Base-by-base conservation (phyloP, 2,888 invertebrate genomes). In the Oscheius sp. region DNA sequence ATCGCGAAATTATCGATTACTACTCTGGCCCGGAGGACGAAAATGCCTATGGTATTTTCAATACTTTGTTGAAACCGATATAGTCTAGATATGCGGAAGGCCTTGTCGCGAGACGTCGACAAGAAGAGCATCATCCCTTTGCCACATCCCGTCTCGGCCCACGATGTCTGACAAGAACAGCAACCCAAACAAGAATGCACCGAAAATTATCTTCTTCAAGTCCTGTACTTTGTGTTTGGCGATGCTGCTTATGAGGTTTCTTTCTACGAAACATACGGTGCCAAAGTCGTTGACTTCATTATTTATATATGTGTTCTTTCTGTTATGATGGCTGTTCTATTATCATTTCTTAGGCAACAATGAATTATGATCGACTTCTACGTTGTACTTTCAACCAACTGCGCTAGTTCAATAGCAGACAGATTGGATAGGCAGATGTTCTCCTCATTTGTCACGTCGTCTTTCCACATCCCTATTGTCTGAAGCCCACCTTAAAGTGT, bases 21-120 rank as follows among this genome's bases (percentile, higher is more conserved):
- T 99, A 99, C 90, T 96, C 96, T 13, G 96, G 96, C 3, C n/a
- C 55, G 2, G 94, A 95, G 33, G 97, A 98, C 90, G 99, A 99
- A 92, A 95, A 99, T 92, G 99, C 98, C 74, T 99, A 94, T 92
- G 99, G 96, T 96, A 91, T 9, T 58, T 70, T 42, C 42, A 29
- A 42, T 13, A n/a, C 1, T n/a, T 29, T 42, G 21, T 62, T 57
- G 32, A 1, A 2, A 13, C 37, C 2, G 10, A 37, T 47, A 35
- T 21, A n/a, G 63, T 62, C 21, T 21, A 97, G 97, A 99, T 92
- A 99, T 99, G 99, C 92, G 98, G 86, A 99, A 99, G 92, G 96
- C 98, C 4, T 92, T 97, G 84, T 95, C 96, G 2, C 92, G 95
- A 90, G 99, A 99, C 91, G 92, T 94, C 1, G 93, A 94, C 82